Evolutionary conservation across 2,888 invertebrate genomes (phyloP), one percentile per base, ranked within the genome.

Genomic region (Cantharis lateralis): DNA sequence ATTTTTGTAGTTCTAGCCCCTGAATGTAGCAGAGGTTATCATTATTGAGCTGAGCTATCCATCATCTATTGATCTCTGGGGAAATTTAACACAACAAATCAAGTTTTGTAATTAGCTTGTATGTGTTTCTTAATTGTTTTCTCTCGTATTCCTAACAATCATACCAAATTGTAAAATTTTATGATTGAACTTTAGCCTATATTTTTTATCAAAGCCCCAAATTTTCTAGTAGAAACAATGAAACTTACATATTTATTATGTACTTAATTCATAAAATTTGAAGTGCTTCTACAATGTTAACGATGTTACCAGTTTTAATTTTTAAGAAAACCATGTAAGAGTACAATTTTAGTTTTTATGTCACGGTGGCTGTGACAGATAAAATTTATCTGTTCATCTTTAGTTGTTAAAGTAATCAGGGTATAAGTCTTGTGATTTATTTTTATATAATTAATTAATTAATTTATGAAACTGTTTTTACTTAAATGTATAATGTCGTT

Each of bases 381-480:
- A 66, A 20, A n/a, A 20, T 66, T 66, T 20, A 24, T 66, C 24
- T 20, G 64, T 66, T 66, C 24, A 20, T 66, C 24, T 66, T 66
- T 66, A 66, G 24, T 66, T 66, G 18, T 48, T 66, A 13, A 66
- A 66, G 10, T 66, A 48, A 73, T 73, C 73, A 73, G 73, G 73
- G 73, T 73, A 62, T 62, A 28, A 73, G 68, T 62, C 68, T 68
- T 69, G 73, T 73, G 73, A 73, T 73, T 72, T 73, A 73, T 73
- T 73, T 73, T 73, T 73, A 28, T 72, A 72, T 62, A 73, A 73
- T 24, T 73, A 20, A 66, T 68, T 32, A 16, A 61, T 68, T 73
- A 69, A 24, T 73, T 73, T 73, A 62, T 73, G 10, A 18, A 68
- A 64, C 28, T 48, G 72, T 72, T 66, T 66, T 72, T 18, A 72